Conservation (phyloP, 2,113 vertebrate species). For the Cinclus cinclus region DNA sequence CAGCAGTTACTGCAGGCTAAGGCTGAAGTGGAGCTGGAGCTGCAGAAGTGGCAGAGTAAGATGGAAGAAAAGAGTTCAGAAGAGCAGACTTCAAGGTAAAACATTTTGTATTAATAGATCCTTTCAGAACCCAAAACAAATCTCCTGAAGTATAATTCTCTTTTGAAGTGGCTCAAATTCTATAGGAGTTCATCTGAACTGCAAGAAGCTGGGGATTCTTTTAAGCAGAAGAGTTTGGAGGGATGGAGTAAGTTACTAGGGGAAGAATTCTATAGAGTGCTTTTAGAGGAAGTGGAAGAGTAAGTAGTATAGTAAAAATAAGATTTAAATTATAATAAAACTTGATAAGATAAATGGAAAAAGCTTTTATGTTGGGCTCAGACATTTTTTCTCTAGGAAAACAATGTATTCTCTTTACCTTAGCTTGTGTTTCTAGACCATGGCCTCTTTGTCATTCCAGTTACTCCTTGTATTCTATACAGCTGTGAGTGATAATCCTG, state of each 20-base stretch:
- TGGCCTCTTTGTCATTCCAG: neutral
- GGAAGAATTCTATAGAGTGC: neutral
- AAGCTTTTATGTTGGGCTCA: neutral
- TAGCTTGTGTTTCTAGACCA: neutral
- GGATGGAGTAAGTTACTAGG: neutral
- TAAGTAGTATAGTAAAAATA: neutral
- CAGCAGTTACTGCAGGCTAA: constrained; percentile 71
- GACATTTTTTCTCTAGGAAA: neutral
- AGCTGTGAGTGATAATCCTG: neutral
- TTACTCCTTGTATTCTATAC: neutral
- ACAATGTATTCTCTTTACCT: neutral
- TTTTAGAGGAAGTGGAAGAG: neutral
- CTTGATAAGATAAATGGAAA: neutral
- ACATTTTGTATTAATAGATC: neutral
- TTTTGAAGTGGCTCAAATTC: neutral
- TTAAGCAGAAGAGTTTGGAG: neutral
- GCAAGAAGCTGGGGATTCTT: neutral
- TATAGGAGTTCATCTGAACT: neutral
- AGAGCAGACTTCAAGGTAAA: constrained; percentile 50
- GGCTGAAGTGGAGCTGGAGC: constrained; percentile 68
- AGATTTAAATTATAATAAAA: neutral
- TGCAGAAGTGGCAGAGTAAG: constrained; percentile 56
- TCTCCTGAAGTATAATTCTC: neutral
- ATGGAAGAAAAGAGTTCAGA: neutral
- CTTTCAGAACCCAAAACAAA: neutral